These are phyloP conservation scores for Coilia nasus DNA, from an alignment of 2,797 vertebrate genomes.

Conservation along the genomic window DNA sequence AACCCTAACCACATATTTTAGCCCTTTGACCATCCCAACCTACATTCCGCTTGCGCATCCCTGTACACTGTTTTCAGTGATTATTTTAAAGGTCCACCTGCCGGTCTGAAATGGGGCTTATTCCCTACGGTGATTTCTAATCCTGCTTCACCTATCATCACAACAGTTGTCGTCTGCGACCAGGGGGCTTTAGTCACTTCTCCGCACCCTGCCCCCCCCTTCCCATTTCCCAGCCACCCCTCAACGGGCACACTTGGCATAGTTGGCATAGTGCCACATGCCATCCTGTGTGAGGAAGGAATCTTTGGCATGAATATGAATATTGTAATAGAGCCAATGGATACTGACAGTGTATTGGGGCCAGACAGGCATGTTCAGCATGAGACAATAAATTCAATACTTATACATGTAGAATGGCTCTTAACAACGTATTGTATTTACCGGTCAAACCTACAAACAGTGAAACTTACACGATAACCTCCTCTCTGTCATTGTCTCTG, in stretches of 20 bases:
- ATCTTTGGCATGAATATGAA: not conserved
- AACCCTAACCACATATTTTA: no score
- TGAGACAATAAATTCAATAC: not conserved
- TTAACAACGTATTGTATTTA: not conserved
- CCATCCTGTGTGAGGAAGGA: not conserved
- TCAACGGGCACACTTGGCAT: not conserved
- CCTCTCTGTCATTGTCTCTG: no score
- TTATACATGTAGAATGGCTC: not conserved
- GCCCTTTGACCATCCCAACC: no score
- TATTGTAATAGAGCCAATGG: not conserved
- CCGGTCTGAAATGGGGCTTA: not conserved
- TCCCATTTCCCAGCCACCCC: not conserved
- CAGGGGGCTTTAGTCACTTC: not conserved
- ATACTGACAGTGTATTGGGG: not conserved
- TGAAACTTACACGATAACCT: not conserved
- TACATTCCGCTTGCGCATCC: no score
- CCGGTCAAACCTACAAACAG: not conserved
- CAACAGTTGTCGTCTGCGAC: not conserved
- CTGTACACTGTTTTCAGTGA: not conserved
- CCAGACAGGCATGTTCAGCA: not conserved
- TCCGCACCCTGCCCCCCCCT: not conserved
- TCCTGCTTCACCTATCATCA: not conserved
- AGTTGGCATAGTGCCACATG: not conserved
- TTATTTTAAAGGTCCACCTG: conserved; percentile 18
- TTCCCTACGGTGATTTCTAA: not conserved